Conservation (phyloP, 2,113 vertebrate genomes). For the Oncorhynchus kisutch region DNA sequence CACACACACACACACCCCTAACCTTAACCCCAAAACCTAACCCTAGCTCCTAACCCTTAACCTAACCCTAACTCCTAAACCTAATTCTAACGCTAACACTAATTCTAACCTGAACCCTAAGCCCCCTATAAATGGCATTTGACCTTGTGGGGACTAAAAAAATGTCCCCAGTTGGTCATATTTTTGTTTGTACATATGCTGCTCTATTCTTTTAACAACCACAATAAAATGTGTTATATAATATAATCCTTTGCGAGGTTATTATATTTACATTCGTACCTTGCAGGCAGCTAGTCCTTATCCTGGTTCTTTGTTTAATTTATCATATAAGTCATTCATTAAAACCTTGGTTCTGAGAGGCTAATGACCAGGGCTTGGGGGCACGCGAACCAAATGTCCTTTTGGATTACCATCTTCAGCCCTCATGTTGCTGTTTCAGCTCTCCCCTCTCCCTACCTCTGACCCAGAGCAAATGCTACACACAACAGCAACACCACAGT, state of each 20-base stretch:
- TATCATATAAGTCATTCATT: constrained; percentile 22
- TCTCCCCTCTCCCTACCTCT: background rate
- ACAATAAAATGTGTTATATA: constrained; percentile 1
- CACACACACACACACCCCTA: background rate
- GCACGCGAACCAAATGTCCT: constrained; percentile 9
- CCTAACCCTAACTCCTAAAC: no score
- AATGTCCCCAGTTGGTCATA: no score
- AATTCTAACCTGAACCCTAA: no score
- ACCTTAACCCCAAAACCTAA: no score
- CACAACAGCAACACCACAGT: background rate
- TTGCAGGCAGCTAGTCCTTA: constrained; percentile 25
- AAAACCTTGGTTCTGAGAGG: background rate
- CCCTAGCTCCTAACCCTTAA: no score
- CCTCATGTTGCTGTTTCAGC: constrained; percentile 22
- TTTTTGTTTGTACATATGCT: background rate
- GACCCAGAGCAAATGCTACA: background rate
- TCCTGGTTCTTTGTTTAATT: constrained; percentile 27
- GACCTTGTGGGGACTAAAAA: no score
- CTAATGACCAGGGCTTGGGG: constrained; percentile 18
- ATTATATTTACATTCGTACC: constrained; percentile 30
- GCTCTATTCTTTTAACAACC: constrained; percentile 3
- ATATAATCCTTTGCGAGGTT: background rate
- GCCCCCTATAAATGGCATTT: no score
- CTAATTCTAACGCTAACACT: no score
- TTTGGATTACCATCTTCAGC: constrained; percentile 17